Evolutionary conservation across 2,888 invertebrate genomes (phyloP), one percentile per base, ranked within the genome.

Genomic region (Polietes domitor): DNA sequence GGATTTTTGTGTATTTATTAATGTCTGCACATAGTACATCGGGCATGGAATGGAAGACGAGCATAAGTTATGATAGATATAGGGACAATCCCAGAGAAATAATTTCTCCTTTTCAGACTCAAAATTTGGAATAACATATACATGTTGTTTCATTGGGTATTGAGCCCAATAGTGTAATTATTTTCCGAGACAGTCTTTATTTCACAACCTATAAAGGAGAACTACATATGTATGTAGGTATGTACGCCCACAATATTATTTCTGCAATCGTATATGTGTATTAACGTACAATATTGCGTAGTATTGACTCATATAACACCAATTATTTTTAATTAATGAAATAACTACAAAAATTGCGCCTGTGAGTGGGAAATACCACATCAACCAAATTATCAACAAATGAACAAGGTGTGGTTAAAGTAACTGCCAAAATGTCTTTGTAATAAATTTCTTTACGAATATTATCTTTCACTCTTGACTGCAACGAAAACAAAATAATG

Each of bases 271-370:
- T 43, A 63, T 72, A 63, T 72, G 63, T 72, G 72, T 74, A 53
- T 68, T 53, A 68, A 41, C 41, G 12, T 41, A 41, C 10, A 41
- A 5, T 41, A 41, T 2, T 41, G 41, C 58, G 41, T 63, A 6
- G 28, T 75, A 73, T 80, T 76, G 68, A 73, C 68, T 80, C 73
- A 76, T 53, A 73, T 61, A 68, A 74, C 43, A 63, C 17, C 76
- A 83, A 85, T 83, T 83, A 85, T 78, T 83, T 85, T 85, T 83
- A 83, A 85, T 83, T 83, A 85, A 78, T 73, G 70, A 85, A 85
- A 80, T 80, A 71, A 73, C 71, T 81, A 77, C 74, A 43, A n/a
- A 58, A 63, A 32, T 3, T 32, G 32, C 7, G 32, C n/a, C n/a
- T n/a, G n/a, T n/a, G 32, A 32, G 7, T 7, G 32, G 19, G 7